A percentile compares a stretch with the other conserved stretches of the same genome.
Evolutionary conservation across 2,797 vertebrate genomes (phyloP).

Genomic region (Sebastes trivittatus): DNA sequence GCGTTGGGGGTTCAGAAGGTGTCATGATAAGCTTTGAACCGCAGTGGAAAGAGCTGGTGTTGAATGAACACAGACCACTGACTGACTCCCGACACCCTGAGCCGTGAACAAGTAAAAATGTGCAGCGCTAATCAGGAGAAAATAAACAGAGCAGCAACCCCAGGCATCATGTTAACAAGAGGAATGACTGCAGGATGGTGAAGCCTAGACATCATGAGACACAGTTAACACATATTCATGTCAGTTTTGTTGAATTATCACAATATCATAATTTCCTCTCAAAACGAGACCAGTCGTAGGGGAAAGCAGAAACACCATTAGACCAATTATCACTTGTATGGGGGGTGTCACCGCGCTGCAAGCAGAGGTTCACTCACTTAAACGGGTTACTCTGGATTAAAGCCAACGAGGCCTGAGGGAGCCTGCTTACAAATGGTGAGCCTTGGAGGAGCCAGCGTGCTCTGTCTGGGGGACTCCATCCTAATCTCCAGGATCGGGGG

Average conservation of each 20-base stretch:
- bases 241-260: constrained; percentile 4
- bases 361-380: constrained; percentile 39
- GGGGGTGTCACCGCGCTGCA: constrained; percentile 14
- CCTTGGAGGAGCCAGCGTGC: constrained; percentile 70
- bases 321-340: not conserved
- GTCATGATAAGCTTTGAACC: constrained; percentile 69
- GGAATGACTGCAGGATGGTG: constrained; percentile 42
- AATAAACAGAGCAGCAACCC: constrained; percentile 76
- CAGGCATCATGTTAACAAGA: constrained; percentile 52
- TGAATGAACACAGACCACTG: constrained; percentile 76
- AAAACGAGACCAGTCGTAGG: not conserved
- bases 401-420: constrained; percentile 68
- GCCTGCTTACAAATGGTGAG: constrained; percentile 62
- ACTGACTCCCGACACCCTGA: constrained; percentile 49
- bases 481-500: constrained; percentile 79
- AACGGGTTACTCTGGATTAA: constrained; percentile 58
- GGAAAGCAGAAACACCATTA: not conserved
- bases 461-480: constrained; percentile 75
- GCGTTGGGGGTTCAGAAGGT: constrained; percentile 23
- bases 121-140: constrained; percentile 75
- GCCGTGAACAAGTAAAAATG: constrained; percentile 66
- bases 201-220: constrained; percentile 1
- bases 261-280: not conserved
- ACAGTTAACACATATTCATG: not conserved
- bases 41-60: constrained; percentile 49